A percentile compares a stretch with the other conserved stretches of the same genome.
Conservation (phyloP, 2,797 vertebrate genomes). For the Falco concolor region DNA sequence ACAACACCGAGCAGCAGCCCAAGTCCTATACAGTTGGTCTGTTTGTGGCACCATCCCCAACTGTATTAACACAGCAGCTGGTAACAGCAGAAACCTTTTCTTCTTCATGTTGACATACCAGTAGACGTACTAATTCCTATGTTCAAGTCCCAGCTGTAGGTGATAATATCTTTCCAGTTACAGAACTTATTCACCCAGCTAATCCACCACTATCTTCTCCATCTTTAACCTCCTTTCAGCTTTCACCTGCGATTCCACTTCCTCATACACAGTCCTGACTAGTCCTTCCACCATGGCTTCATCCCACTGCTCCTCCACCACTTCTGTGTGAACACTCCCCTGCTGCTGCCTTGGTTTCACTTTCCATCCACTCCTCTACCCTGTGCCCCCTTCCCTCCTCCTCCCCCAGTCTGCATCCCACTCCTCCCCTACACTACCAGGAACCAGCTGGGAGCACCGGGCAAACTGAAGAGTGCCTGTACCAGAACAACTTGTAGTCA, state of each 20-base stretch:
- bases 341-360: neutral
- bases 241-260: neutral
- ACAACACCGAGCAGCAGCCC: neutral
- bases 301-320: neutral
- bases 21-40: neutral
- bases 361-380: neutral
- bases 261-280: neutral
- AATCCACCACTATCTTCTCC: neutral
- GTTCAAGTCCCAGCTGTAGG: neutral
- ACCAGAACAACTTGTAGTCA: neutral
- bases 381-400: accelerated
- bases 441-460: neutral
- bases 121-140: neutral
- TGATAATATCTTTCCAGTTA: neutral
- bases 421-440: neutral
- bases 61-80: neutral
- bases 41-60: neutral
- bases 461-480: neutral
- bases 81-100: neutral
- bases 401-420: neutral
- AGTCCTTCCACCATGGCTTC: neutral
- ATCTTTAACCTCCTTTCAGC: neutral
- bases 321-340: neutral
- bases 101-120: neutral
- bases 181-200: neutral